Conservation (phyloP, 2,797 vertebrate species). For the Sebastes nivosus region DNA sequence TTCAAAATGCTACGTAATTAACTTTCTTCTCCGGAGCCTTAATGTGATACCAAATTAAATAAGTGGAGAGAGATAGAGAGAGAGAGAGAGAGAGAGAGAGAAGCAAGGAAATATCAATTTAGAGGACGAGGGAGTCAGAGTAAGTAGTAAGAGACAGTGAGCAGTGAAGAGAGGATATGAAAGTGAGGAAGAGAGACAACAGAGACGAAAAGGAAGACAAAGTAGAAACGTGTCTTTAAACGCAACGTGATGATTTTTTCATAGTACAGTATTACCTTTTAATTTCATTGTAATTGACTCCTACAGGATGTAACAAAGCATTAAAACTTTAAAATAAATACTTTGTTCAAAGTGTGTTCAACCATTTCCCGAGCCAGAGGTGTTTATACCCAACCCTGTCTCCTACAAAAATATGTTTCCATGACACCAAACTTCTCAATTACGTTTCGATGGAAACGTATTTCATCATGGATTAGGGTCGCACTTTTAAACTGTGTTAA, state of each 20-base stretch:
- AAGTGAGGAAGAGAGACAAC: background rate
- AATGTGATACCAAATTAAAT: constrained; percentile 67
- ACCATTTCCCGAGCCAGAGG: background rate
- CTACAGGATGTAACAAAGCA: background rate
- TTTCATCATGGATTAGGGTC: background rate
- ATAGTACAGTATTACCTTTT: background rate
- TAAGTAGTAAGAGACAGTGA: background rate
- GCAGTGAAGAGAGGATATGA: constrained; percentile 30
- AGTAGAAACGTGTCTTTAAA: background rate
- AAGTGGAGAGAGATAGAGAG: constrained; percentile 8
- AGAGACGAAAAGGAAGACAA: background rate
- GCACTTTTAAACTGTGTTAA: background rate
- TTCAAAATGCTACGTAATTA: constrained; percentile 69
- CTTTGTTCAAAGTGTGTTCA: background rate
- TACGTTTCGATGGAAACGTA: background rate
- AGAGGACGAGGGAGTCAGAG: constrained; percentile 67
- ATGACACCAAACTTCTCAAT: background rate
- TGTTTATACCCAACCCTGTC: background rate
- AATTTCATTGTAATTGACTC: background rate
- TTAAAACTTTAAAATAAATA: background rate
- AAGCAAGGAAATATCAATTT: constrained; percentile 29
- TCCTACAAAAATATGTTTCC: background rate
- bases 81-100: background rate
- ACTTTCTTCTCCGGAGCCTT: constrained; percentile 62
- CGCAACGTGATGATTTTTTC: background rate